Evolutionary conservation across 2,888 invertebrate species (phyloP), one percentile per base, ranked within the genome.

Genomic region (Ecliptopera silaceata): DNA sequence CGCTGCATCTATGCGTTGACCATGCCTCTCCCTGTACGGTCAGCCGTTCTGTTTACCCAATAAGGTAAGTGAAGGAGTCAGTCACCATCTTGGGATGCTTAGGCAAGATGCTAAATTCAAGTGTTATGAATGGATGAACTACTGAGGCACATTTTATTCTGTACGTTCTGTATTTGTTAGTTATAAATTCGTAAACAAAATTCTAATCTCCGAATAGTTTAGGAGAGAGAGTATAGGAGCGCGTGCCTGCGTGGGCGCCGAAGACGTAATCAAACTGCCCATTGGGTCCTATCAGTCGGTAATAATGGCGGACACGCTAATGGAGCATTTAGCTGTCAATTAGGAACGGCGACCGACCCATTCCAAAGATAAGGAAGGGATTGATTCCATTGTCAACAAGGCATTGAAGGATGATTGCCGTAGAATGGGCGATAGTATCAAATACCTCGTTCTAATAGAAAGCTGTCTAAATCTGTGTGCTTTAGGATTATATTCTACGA

Each of bases 301-400:
- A 72, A 75, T 80, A 78, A 83, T 74, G 70, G 70, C 68, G 65
- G 68, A 63, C 74, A 68, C 66, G 74, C 72, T 84, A 84, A 84
- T 82, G 79, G 74, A 76, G 71, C 76, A 79, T 86, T 84, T 85
- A 82, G 72, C 79, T 86, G 86, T 83, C 87, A 86, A 84, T 86
- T 86, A 83, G 70, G 68, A 73, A 70, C 71, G 74, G 69, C 65
- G 59, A 54, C 52, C 39, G 51, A 36, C 46, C 53, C 55, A 43
- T 51, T 48, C 47, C 36, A 8, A 20, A 57, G 61, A 64, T 61
- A 63, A 60, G 42, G 39, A 34, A 50, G 18, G 63, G 66, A 71
- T 72, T 64, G 67, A 72, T 71, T 63, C 56, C 52, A 72, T 69
- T 74, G 69, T 71, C 65, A 68, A 53, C 63, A 56, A 65, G 47